Evolutionary conservation across 2,113 vertebrate species (phyloP).

Genomic region (Chamaea fasciata): DNA sequence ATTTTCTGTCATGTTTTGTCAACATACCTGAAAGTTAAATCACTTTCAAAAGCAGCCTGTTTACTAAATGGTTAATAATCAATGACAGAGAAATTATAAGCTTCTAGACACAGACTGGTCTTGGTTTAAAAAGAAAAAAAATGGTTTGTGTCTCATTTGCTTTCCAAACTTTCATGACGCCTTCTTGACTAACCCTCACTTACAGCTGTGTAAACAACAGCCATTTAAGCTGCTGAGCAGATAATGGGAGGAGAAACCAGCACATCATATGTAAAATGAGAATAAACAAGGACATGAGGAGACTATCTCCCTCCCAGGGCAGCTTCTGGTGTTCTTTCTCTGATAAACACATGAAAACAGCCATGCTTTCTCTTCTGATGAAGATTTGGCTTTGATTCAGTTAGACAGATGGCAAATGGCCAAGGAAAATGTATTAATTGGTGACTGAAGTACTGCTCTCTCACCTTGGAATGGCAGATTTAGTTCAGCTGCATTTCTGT

Average conservation of each 20-base stretch:
- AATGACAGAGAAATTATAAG: background rate
- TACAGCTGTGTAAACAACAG: conserved; percentile 74
- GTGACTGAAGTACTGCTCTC: background rate
- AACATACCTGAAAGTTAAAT: background rate
- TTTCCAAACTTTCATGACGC: conserved; percentile 51
- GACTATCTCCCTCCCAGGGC: background rate
- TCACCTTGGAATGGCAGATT: conserved; percentile 3
- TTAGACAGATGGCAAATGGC: background rate
- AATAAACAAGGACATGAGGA: conserved; percentile 36
- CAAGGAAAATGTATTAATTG: conserved; percentile 35
- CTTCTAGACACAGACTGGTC: conserved; percentile 19
- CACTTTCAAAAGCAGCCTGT: background rate
- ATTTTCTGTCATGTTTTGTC: background rate
- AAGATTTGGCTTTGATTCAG: background rate
- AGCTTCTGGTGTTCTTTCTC: background rate
- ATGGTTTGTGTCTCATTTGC: conserved; percentile 51
- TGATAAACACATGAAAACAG: background rate
- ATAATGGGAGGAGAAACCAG: conserved; percentile 46
- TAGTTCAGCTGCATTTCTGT: background rate
- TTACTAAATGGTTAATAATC: conserved; percentile 35
- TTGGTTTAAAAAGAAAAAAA: background rate
- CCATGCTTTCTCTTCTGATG: background rate
- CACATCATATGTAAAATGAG: conserved; percentile 27
- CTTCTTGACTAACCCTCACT: conserved; percentile 42
- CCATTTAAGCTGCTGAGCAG: conserved; percentile 32